These are phyloP conservation scores for Ariolimax columbianus DNA, from an alignment of 2,888 invertebrate genomes.

Conservation along the genomic window DNA sequence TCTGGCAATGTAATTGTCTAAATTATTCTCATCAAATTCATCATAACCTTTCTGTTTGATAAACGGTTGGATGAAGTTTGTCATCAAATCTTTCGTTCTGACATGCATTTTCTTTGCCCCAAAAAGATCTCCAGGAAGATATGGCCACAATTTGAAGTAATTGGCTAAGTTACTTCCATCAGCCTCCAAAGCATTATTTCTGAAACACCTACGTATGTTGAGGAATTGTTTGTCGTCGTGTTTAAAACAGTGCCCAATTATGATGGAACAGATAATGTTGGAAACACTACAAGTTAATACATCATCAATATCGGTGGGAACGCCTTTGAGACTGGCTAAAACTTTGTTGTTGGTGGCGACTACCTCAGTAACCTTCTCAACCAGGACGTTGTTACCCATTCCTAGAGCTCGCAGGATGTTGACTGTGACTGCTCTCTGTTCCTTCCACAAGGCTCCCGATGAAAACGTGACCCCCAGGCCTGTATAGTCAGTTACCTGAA, in stretches of 20 bases:
- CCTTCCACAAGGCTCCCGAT: not conserved
- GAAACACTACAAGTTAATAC: not conserved
- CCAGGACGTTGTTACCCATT: not conserved
- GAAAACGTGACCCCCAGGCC: not conserved
- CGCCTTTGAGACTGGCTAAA: not conserved
- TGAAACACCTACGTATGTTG: not conserved
- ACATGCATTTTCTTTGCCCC: not conserved
- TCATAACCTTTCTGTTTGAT: slow-evolving; percentile 14
- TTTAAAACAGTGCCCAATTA: not conserved
- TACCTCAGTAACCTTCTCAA: not conserved
- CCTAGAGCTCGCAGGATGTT: not conserved
- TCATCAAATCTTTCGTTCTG: not conserved
- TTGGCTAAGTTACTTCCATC: not conserved
- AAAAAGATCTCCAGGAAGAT: not conserved
- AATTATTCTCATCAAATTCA: slow-evolving; percentile 16
- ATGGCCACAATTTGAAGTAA: not conserved
- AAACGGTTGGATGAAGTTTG: not conserved
- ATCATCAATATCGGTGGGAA: not conserved
- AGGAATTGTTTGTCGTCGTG: not conserved
- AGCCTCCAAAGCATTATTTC: not conserved
- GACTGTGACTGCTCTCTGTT: not conserved
- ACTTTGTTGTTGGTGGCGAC: not conserved
- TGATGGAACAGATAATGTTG: slow-evolving; percentile 14
- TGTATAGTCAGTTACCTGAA: not conserved
- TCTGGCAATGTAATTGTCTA: slow-evolving; percentile 11